These are phyloP conservation scores for Arge pagana DNA, from an alignment of 2,888 invertebrate genomes.

Conservation along the genomic window DNA sequence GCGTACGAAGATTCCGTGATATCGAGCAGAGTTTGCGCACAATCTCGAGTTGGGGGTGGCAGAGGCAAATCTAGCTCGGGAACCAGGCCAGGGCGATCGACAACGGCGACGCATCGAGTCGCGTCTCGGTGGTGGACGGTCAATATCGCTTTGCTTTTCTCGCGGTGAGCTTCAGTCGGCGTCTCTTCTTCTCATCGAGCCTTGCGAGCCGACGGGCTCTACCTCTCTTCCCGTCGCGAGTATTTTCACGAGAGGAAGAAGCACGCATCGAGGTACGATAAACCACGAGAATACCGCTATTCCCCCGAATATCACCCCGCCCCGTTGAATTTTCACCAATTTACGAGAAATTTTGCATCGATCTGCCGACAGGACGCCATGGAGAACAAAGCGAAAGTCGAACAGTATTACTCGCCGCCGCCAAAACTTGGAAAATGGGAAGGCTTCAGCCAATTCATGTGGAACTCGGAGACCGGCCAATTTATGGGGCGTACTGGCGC, in stretches of 20 bases:
- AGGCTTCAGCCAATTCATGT: constrained; percentile 82
- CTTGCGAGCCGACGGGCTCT: too few species aligned
- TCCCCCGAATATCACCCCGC: too few species aligned
- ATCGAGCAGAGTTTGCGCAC: constrained; percentile 35
- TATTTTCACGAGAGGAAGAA: constrained; percentile 34
- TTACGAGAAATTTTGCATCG: background rate
- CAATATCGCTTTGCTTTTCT: constrained; percentile 20
- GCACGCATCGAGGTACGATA: too few species aligned
- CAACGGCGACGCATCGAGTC: constrained; percentile 17
- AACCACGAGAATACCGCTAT: too few species aligned
- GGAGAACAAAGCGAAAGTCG: constrained; percentile 81
- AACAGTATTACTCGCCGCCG: constrained; percentile 76
- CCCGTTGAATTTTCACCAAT: too few species aligned
- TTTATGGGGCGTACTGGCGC: constrained; percentile 88
- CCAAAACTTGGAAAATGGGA: constrained; percentile 85
- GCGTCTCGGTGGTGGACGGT: constrained; percentile 20
- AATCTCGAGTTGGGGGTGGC: constrained; percentile 9
- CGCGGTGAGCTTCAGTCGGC: too few species aligned
- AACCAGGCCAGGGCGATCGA: too few species aligned
- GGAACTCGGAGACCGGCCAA: constrained; percentile 91
- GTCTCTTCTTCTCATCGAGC: too few species aligned
- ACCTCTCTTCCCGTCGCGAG: background rate
- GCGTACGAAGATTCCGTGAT: constrained; percentile 35
- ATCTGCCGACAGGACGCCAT: constrained; percentile 56
- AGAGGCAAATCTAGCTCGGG: too few species aligned